phyloP scores from a whole-genome alignment of 2,113 vertebrate genomes.

The Saimiri boliviensis region DNA sequence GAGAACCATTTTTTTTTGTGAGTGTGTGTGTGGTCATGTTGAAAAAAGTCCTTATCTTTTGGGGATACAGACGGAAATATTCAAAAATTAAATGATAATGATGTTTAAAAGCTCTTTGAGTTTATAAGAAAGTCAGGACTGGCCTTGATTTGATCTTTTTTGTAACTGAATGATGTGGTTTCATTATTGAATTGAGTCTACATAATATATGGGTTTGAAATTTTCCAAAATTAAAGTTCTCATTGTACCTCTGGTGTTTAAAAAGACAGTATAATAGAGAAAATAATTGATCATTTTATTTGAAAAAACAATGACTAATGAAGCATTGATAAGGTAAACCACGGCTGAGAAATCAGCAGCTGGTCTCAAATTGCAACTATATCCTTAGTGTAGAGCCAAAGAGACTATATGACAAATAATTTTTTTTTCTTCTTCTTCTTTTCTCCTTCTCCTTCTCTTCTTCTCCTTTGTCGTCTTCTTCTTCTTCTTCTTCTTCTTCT shows the following conservation, averaged over 20 bases:
- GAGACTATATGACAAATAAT: background rate
- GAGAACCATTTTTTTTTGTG: background rate
- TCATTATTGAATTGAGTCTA: background rate
- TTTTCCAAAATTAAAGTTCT: background rate
- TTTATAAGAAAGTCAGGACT: background rate
- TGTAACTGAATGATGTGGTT: background rate
- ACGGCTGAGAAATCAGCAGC: background rate
- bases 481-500: too few species aligned
- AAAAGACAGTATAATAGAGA: background rate
- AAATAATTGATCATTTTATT: background rate
- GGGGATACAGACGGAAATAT: background rate
- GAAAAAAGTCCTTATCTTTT: background rate
- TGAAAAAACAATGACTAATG: background rate
- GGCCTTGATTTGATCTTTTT: background rate
- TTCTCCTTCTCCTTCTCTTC: too few species aligned
- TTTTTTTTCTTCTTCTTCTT: background rate
- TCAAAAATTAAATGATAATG: background rate
- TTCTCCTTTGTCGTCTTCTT: background rate
- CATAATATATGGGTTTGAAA: background rate
- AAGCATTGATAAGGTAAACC: background rate
- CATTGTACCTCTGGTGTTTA: background rate
- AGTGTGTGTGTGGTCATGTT: background rate
- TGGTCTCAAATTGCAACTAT: background rate
- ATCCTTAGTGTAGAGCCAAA: background rate
- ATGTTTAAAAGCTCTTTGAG: background rate